phyloP scores from a whole-genome alignment of 2,888 invertebrate species.

The Orthonevra nobilis region DNA sequence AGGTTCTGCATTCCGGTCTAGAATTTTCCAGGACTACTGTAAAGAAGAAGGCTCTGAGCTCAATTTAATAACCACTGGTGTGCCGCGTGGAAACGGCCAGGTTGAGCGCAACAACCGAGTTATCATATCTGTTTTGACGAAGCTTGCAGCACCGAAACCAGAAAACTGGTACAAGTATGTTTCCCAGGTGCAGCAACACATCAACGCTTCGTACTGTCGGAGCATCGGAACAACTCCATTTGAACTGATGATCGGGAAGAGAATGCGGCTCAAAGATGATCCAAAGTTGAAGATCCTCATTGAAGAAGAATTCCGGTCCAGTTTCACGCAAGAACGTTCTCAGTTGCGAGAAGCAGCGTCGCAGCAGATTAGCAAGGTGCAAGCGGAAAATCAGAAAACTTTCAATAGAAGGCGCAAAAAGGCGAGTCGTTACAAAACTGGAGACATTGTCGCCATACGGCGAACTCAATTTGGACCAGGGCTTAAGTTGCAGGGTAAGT shows the following conservation, averaged over 20 bases:
- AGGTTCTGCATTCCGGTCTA: constrained; percentile 14
- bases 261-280: constrained; percentile 1
- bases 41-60: constrained; percentile 7
- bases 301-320: background rate
- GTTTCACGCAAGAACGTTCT: background rate
- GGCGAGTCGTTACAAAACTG: background rate
- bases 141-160: constrained; percentile 74
- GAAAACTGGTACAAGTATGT: constrained; percentile 73
- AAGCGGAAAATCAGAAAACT: constrained; percentile 1
- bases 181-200: constrained; percentile 28
- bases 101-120: constrained; percentile 74
- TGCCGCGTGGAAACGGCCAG: constrained; percentile 73
- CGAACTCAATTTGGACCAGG: constrained; percentile 30
- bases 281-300: background rate
- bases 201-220: constrained; percentile 69
- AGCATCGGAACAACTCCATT: too few species aligned
- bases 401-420: background rate
- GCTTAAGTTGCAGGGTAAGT: constrained; percentile 30
- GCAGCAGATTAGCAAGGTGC: constrained; percentile 6
- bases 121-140: constrained; percentile 74
- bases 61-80: constrained; percentile 1
- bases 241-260: background rate
- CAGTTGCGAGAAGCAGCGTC: background rate
- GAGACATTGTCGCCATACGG: constrained; percentile 31
- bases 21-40: constrained; percentile 7